A percentile compares a stretch with the other conserved stretches of the same genome.
These are phyloP conservation scores for Ceratosolen solmsi DNA, from an alignment of 1,140 invertebrate genomes.

Conservation along the genomic window DNA sequence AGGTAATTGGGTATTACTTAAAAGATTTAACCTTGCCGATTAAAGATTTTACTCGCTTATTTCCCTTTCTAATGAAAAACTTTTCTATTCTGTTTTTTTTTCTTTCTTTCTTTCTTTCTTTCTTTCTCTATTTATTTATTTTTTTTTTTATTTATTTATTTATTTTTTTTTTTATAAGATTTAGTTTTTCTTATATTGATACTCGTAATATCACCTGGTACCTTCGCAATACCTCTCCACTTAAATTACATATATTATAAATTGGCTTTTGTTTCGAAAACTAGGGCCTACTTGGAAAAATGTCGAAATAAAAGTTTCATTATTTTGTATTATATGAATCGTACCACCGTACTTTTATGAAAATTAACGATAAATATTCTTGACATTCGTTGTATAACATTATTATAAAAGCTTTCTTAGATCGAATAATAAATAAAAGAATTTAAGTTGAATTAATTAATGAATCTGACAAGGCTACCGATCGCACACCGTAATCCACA, in stretches of 20 bases:
- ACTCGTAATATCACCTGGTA: background rate
- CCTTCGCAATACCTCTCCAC: background rate
- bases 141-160: too few species aligned
- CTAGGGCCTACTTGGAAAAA: background rate
- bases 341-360: too few species aligned
- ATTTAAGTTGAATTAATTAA: too few species aligned
- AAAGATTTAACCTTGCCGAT: background rate
- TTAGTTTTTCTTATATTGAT: background rate
- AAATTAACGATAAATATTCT: too few species aligned
- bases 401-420: too few species aligned
- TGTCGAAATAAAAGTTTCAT: background rate
- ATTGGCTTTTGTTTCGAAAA: conserved; percentile 2
- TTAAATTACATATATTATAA: background rate
- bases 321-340: too few species aligned
- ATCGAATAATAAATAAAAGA: too few species aligned
- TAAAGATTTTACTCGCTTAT: background rate
- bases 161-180: background rate
- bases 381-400: too few species aligned
- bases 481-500: too few species aligned
- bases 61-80: background rate
- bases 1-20: background rate
- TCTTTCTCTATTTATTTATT: too few species aligned
- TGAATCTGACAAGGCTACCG: too few species aligned
- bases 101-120: too few species aligned
- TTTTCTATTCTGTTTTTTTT: background rate